Evolutionary conservation across 2,113 vertebrate genomes (phyloP), one percentile per base, ranked within the genome.

Genomic region (Perca fluviatilis): DNA sequence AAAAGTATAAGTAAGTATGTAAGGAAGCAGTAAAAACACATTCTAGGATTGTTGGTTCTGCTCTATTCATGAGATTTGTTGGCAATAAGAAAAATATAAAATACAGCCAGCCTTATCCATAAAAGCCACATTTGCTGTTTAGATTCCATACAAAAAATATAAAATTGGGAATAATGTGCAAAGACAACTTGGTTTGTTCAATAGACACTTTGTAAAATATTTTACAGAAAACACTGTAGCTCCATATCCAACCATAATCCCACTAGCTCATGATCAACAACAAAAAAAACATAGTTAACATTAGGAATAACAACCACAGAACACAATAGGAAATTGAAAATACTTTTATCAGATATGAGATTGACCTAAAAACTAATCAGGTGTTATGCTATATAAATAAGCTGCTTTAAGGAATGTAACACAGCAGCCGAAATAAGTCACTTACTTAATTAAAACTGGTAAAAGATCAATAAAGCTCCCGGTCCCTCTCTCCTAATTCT

Each of bases 361-460:
- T 5, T 54, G 54, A 54, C 36, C 40, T 68, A 19, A 60, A 43
- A 64, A 74, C 43, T n/a, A 12, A 51, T 82, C 60, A 66, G 70
- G 53, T 79, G 53, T 56, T 54, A 25, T 27, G 5, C 19, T 67
- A 15, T n/a, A 77, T 74, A 77, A 77, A 77, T 69, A 78, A 78
- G 62, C 65, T 62, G 66, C 81, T 89, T 80, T 60, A 65, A 73
- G 53, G 70, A 90, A 70, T 79, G 43, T 77, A 77, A 70, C 62
- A 75, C 43, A 82, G 74, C 68, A 73, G 74, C 80, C 63, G 33
- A 78, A 89, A 74, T 86, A 90, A 88, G 54, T 88, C 74, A 87
- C 85, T 87, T 71, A 50, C 84, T 91, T 91, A 91, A 92, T 92
- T 93, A 90, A 88, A 88, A 88, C 15, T 83, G 56, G 78, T 89